These are phyloP conservation scores for Peromyscus maniculatus DNA, from an alignment of 2,113 vertebrate genomes.

Conservation along the genomic window DNA sequence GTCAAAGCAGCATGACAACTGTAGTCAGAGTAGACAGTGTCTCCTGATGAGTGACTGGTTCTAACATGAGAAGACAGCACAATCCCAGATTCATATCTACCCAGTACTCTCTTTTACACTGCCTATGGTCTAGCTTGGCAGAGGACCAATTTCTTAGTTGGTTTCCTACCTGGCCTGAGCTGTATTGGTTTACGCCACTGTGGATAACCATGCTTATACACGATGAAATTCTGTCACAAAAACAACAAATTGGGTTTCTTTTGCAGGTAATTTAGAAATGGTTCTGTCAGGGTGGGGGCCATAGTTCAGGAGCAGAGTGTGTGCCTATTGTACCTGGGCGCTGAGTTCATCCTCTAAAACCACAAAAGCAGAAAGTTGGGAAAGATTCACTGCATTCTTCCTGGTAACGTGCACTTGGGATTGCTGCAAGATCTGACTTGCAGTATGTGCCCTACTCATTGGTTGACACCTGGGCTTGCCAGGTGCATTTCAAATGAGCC, in stretches of 20 bases:
- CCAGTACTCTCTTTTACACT: background rate
- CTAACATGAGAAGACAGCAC: background rate
- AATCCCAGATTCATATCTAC: rapidly evolving
- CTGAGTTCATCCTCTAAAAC: background rate
- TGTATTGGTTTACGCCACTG: background rate
- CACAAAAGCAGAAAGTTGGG: background rate
- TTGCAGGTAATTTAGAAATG: background rate
- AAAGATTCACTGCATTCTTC: background rate
- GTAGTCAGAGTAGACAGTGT: background rate
- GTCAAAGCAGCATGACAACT: background rate
- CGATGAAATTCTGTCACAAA: background rate
- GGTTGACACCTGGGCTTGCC: background rate
- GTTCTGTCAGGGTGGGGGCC: background rate
- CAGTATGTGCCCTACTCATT: background rate
- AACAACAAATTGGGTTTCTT: background rate
- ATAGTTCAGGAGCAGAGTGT: background rate
- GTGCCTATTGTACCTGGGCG: background rate
- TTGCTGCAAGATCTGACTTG: too few species aligned
- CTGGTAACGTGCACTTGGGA: background rate
- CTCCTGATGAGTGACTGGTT: background rate
- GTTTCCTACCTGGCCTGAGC: background rate
- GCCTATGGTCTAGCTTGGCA: too few species aligned
- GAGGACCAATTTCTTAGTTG: background rate
- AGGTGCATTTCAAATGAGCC: background rate
- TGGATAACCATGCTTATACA: background rate